Evolutionary conservation across 2,888 invertebrate species (phyloP).

Genomic region (Argynnis bischoffii): DNA sequence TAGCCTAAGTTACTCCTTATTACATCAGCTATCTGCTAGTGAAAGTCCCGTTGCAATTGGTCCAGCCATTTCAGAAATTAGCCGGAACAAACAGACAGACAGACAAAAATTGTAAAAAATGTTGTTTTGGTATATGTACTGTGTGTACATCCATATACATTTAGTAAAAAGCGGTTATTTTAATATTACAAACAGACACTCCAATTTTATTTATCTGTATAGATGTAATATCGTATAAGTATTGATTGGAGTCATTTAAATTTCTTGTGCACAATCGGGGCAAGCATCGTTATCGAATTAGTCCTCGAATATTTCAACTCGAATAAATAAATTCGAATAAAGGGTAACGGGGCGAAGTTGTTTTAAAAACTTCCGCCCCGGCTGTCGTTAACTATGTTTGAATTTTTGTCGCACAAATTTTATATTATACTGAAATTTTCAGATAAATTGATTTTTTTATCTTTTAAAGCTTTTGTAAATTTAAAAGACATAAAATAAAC

Average conservation of each 20-base stretch:
- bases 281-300: constrained; percentile 68
- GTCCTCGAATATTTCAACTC: constrained; percentile 68
- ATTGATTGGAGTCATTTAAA: constrained; percentile 78
- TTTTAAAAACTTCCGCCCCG: constrained; percentile 44
- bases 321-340: constrained; percentile 65
- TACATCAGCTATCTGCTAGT: too few species aligned
- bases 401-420: constrained; percentile 33
- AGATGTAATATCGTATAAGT: constrained; percentile 64
- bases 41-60: too few species aligned
- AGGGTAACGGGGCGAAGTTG: constrained; percentile 49
- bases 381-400: constrained; percentile 38
- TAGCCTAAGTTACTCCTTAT: too few species aligned
- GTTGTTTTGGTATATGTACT: too few species aligned
- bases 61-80: too few species aligned
- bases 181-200: too few species aligned
- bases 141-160: too few species aligned
- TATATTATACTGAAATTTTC: constrained; percentile 23
- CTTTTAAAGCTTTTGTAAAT: not conserved
- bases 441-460: not conserved
- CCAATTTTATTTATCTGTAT: too few species aligned
- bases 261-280: constrained; percentile 71
- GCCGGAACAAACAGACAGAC: too few species aligned
- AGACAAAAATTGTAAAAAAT: too few species aligned
- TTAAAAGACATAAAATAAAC: not conserved
- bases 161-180: too few species aligned